These are phyloP conservation scores for Druon quercuslanigerum DNA, from an alignment of 1,140 invertebrate genomes.

Conservation along the genomic window DNA sequence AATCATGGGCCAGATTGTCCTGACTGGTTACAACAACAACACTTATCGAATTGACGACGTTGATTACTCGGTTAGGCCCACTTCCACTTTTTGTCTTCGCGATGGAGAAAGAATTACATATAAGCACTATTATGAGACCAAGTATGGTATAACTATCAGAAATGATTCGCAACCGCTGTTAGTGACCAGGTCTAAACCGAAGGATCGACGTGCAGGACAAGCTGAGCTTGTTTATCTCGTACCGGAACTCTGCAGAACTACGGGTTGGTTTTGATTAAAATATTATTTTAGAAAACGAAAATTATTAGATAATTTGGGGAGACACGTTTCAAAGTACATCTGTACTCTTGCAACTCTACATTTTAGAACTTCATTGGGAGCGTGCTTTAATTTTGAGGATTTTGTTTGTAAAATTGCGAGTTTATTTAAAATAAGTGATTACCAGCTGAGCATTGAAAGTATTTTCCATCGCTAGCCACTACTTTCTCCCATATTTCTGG, in stretches of 20 bases:
- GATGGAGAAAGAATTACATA: constrained; percentile 80
- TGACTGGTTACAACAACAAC: constrained; percentile 85
- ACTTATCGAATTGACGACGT: constrained; percentile 90
- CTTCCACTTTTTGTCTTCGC: constrained; percentile 80
- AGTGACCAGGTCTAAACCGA: constrained; percentile 78
- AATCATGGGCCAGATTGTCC: constrained; percentile 78
- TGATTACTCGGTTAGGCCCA: constrained; percentile 82
- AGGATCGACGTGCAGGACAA: constrained; percentile 79
- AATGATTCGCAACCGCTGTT: constrained; percentile 80
- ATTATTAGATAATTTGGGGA: no score
- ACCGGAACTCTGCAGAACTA: constrained; percentile 85
- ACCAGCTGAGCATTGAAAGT: no score
- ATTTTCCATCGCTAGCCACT: no score
- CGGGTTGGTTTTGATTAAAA: constrained; percentile 76
- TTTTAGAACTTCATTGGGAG: not conserved
- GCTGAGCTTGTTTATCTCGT: constrained; percentile 81
- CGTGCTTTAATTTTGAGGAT: no score
- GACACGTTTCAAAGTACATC: no score
- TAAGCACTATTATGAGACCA: constrained; percentile 87
- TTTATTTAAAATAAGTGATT: no score
- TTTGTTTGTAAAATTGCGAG: no score
- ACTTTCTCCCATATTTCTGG: no score
- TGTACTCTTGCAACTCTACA: not conserved
- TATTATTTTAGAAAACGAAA: constrained; percentile 53
- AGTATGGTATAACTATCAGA: constrained; percentile 79